A percentile compares a stretch with the other conserved stretches of the same genome.
phyloP scores from a whole-genome alignment of 92 coral and sea anemone genomes.

The Epizoanthus illoricatus region DNA sequence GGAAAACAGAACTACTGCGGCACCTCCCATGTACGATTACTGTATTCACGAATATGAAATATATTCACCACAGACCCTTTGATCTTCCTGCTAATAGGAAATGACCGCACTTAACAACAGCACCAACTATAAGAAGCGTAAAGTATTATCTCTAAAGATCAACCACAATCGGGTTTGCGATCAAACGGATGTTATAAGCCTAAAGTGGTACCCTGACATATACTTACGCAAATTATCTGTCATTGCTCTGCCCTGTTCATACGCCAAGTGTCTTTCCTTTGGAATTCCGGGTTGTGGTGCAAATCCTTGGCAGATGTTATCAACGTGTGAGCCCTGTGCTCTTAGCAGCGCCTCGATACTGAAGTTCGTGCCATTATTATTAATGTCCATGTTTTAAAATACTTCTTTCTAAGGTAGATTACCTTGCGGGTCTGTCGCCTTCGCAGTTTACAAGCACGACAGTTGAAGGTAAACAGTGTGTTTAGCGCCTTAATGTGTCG shows the following conservation, averaged over 20 bases:
- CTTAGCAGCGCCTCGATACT: slow-evolving; percentile 40
- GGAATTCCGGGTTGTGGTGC: slow-evolving; percentile 27
- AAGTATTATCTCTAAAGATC: background rate
- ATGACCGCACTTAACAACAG: background rate
- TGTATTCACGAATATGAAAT: too few relatives aligned
- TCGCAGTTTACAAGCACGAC: background rate
- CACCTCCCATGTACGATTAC: too few relatives aligned
- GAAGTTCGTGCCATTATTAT: slow-evolving; percentile 23
- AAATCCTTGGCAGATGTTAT: slow-evolving; percentile 13
- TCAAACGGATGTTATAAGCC: background rate
- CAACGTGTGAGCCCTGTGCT: slow-evolving; percentile 23
- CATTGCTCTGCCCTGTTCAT: background rate
- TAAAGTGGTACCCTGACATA: background rate
- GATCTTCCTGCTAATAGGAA: background rate
- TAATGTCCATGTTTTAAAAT: slow-evolving; percentile 27
- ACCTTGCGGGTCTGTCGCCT: background rate
- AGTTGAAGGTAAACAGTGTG: slow-evolving; percentile 29
- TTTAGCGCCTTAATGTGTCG: slow-evolving; percentile 34
- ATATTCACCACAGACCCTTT: too few relatives aligned
- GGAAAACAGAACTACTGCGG: too few relatives aligned
- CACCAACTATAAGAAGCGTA: background rate
- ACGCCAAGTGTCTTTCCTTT: slow-evolving; percentile 19
- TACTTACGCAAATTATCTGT: slow-evolving; percentile 40
- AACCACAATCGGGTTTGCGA: background rate
- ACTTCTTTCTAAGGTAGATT: too few relatives aligned